These are phyloP conservation scores for Nomada ferruginata DNA, from an alignment of 2,888 invertebrate genomes.

Conservation along the genomic window DNA sequence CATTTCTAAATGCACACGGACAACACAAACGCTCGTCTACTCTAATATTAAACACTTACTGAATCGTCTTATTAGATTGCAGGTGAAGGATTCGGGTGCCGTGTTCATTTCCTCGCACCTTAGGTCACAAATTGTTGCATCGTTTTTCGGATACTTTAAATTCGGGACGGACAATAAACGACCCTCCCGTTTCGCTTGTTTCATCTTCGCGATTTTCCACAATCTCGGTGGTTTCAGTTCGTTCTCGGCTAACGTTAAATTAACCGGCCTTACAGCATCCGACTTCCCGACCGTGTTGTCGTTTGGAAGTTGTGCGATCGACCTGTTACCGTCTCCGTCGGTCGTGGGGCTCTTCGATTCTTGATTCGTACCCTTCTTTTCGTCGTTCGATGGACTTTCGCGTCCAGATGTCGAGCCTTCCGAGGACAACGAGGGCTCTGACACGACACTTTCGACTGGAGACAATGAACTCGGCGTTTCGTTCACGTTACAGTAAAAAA, in stretches of 20 bases:
- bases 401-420: constrained; percentile 78
- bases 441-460: constrained; percentile 76
- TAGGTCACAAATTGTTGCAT: constrained; percentile 85
- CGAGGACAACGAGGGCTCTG: constrained; percentile 83
- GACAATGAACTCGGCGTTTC: constrained; percentile 75
- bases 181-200: constrained; percentile 86
- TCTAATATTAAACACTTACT: constrained; percentile 89
- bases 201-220: constrained; percentile 77
- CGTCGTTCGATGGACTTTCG: constrained; percentile 56
- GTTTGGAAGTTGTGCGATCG: background rate
- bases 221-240: constrained; percentile 72
- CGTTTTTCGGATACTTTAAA: constrained; percentile 87
- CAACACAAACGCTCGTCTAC: constrained; percentile 75
- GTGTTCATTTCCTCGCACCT: constrained; percentile 85
- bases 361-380: constrained; percentile 45
- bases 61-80: constrained; percentile 93
- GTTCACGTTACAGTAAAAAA: constrained; percentile 76
- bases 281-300: constrained; percentile 31
- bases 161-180: constrained; percentile 92
- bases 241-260: constrained; percentile 69
- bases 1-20: constrained; percentile 70
- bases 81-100: constrained; percentile 86
- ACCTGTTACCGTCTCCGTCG: constrained; percentile 40
- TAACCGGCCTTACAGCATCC: constrained; percentile 67
- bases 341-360: constrained; percentile 60